Conservation (phyloP, 2,797 vertebrate genomes). For the Dipus sagitta region DNA sequence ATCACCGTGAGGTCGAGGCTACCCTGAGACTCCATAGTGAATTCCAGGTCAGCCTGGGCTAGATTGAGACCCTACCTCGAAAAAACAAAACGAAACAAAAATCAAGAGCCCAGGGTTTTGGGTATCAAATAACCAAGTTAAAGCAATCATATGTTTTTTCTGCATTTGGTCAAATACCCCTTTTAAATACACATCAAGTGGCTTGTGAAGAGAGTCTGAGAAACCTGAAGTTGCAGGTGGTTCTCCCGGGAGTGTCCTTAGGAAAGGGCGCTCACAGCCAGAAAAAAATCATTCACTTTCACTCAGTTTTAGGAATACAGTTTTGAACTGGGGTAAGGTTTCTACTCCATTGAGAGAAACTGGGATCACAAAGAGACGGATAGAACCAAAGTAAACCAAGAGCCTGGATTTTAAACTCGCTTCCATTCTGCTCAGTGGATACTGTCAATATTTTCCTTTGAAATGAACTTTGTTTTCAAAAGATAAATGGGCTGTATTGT, state of each 20-base stretch:
- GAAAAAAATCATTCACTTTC: neutral
- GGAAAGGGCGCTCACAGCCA: neutral
- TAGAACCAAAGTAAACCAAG: neutral
- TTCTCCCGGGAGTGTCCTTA: neutral
- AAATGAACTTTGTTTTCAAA: constrained; percentile 45
- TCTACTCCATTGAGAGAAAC: neutral
- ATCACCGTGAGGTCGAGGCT: too few relatives aligned
- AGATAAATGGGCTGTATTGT: constrained; percentile 24
- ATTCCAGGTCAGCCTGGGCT: too few relatives aligned
- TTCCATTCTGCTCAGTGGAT: neutral
- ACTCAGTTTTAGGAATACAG: neutral
- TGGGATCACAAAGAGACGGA: neutral
- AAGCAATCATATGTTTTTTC: neutral
- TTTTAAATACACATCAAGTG: neutral
- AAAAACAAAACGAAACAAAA: neutral
- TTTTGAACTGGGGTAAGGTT: neutral
- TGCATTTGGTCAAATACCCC: neutral
- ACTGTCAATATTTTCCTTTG: neutral
- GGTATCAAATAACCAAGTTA: neutral
- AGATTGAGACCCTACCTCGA: too few relatives aligned
- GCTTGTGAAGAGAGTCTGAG: neutral
- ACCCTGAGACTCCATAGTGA: too few relatives aligned
- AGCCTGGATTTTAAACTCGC: neutral
- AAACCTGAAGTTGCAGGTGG: neutral
- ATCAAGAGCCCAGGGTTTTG: neutral